These are phyloP conservation scores for Cichlasoma orientale DNA, from an alignment of 2,797 vertebrate genomes.

Conservation along the genomic window DNA sequence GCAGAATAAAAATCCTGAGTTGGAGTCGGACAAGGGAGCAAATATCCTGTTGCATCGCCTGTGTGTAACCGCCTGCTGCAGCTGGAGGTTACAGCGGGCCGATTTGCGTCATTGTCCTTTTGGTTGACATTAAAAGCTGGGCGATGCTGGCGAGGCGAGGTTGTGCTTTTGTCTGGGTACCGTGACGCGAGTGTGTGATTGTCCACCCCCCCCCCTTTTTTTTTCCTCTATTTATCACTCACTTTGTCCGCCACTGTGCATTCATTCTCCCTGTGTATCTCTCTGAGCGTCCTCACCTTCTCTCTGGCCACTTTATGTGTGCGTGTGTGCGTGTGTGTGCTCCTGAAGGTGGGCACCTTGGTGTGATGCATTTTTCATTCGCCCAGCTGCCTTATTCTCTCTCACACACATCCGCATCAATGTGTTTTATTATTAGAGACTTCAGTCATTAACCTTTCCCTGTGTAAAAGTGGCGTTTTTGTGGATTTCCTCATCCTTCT, in stretches of 20 bases:
- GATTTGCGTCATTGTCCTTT: conserved; percentile 56
- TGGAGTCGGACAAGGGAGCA: background rate
- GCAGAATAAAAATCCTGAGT: background rate
- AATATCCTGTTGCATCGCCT: conserved; percentile 30
- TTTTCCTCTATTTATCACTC: conserved; percentile 18
- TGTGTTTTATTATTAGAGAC: background rate
- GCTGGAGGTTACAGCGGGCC: conserved; percentile 21
- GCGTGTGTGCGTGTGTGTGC: background rate
- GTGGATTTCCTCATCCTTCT: conserved; percentile 6
- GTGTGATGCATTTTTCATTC: conserved; percentile 24
- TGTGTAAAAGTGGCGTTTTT: background rate
- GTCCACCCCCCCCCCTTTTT: background rate
- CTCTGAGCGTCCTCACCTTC: conserved; percentile 8
- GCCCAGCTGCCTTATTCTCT: conserved; percentile 15
- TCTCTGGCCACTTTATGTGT: background rate
- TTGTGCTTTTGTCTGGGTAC: conserved; percentile 36
- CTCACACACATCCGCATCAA: conserved; percentile 1
- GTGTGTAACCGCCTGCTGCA: background rate
- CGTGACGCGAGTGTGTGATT: conserved; percentile 21
- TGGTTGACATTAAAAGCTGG: conserved; percentile 53
- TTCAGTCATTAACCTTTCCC: background rate
- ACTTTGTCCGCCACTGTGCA: conserved; percentile 28
- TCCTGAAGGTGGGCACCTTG: conserved; percentile 25
- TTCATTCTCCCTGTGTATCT: conserved; percentile 17
- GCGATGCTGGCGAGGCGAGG: conserved; percentile 29